Evolutionary conservation across 1,140 invertebrate species (phyloP).

Genomic region (Psix sp.): DNA sequence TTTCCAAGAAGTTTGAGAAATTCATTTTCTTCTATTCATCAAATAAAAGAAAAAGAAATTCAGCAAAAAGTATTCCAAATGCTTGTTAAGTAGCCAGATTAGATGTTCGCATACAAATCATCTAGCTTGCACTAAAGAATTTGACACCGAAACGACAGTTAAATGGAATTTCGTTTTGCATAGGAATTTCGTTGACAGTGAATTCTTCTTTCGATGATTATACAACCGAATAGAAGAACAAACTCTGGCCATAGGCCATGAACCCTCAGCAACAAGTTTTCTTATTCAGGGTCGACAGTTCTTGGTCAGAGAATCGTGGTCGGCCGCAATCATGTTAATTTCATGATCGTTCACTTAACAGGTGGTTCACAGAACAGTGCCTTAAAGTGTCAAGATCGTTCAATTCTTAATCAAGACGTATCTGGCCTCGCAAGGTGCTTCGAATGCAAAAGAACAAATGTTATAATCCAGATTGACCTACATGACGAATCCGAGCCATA

Average conservation of each 20-base stretch:
- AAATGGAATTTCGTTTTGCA: conserved; percentile 5
- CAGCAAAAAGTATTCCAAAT: no score
- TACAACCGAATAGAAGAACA: conserved; percentile 47
- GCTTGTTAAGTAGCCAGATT: no score
- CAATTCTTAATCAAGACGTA: conserved; percentile 31
- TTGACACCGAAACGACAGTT: no score
- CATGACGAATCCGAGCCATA: no score
- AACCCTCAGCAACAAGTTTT: conserved; percentile 73
- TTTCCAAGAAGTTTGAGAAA: no score
- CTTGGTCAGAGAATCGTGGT: conserved; percentile 36
- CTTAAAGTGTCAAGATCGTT: conserved; percentile 34
- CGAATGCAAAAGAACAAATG: no score
- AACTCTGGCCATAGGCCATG: conserved; percentile 68
- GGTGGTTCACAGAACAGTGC: conserved; percentile 60
- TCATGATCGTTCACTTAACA: conserved; percentile 62
- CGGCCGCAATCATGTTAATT: conserved; percentile 64
- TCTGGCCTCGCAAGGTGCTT: no score
- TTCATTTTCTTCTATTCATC: no score
- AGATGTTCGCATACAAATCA: no score
- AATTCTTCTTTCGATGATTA: background rate
- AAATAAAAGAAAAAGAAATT: no score
- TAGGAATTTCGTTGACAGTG: conserved; percentile 21
- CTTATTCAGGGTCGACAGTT: conserved; percentile 65
- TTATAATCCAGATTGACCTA: no score
- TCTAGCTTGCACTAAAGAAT: no score